A percentile compares a stretch with the other conserved stretches of the same genome.
phyloP scores from a whole-genome alignment of 2,888 invertebrate species.

The Lumbricus terrestris region DNA sequence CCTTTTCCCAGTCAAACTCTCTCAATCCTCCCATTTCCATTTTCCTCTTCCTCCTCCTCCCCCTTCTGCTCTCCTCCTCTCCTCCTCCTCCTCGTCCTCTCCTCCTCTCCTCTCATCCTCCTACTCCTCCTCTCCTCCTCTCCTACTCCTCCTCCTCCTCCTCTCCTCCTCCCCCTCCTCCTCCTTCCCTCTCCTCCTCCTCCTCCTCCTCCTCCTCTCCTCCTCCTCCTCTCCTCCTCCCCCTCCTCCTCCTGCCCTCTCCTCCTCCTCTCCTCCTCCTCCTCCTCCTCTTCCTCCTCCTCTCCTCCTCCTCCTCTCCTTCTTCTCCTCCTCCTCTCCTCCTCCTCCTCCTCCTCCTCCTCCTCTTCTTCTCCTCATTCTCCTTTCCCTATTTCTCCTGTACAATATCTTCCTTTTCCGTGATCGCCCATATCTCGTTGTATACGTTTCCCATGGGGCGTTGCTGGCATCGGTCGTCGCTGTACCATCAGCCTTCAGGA shows the following conservation, averaged over 20 bases:
- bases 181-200: neutral
- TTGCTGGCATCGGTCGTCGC: neutral
- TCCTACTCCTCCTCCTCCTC: too few relatives aligned
- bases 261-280: too few relatives aligned
- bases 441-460: neutral
- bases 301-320: too few relatives aligned
- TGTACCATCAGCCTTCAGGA: neutral
- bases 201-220: neutral
- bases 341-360: neutral
- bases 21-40: too few relatives aligned
- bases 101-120: too few relatives aligned
- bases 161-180: too few relatives aligned
- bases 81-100: too few relatives aligned
- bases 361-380: neutral
- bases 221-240: neutral
- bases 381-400: neutral
- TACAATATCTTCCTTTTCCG: neutral
- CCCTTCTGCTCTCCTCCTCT: too few relatives aligned
- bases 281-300: too few relatives aligned
- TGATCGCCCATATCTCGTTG: neutral
- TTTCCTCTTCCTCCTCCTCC: too few relatives aligned
- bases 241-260: too few relatives aligned
- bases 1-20: too few relatives aligned
- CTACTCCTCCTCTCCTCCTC: neutral
- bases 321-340: neutral